phyloP scores from a whole-genome alignment of 37 sponge, comb jelly and placozoan genomes.

The Spongia lamella region DNA sequence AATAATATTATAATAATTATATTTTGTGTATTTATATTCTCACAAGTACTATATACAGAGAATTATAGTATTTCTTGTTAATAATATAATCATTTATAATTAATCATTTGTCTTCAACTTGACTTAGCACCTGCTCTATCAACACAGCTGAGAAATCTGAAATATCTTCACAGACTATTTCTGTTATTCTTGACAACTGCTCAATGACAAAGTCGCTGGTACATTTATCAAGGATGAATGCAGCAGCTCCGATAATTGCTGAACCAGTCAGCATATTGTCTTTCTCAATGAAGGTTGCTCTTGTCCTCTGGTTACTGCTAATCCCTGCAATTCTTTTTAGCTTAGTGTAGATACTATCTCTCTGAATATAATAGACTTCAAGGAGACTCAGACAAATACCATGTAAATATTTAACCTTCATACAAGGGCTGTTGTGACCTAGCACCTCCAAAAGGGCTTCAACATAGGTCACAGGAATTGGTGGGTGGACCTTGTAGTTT shows the following conservation, averaged over 20 bases:
- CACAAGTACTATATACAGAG: too few relatives aligned
- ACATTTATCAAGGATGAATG: slow-evolving; percentile 56
- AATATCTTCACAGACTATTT: slow-evolving; percentile 54
- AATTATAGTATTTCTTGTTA: too few relatives aligned
- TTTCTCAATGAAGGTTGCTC: slow-evolving; percentile 14
- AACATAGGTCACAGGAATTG: slow-evolving; percentile 62
- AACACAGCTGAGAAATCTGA: slow-evolving; percentile 62
- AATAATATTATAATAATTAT: too few relatives aligned
- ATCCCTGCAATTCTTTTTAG: background rate
- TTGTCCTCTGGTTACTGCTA: background rate
- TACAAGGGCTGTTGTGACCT: slow-evolving; percentile 14
- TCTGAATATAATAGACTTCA: slow-evolving; percentile 44
- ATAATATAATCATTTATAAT: background rate
- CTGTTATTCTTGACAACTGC: slow-evolving; percentile 54
- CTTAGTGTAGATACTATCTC: slow-evolving; percentile 10
- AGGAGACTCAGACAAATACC: slow-evolving; percentile 56
- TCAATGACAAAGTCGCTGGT: slow-evolving; percentile 41
- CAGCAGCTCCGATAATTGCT: slow-evolving; percentile 57
- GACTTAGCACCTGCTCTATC: slow-evolving; percentile 58
- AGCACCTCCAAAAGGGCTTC: slow-evolving; percentile 73
- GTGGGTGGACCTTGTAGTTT: slow-evolving; percentile 45
- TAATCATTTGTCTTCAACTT: background rate
- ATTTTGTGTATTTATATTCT: too few relatives aligned
- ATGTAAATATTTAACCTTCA: slow-evolving; percentile 68
- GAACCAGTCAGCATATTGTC: slow-evolving; percentile 61